Evolutionary conservation across 1,140 invertebrate genomes (phyloP).

Genomic region (Drosophila neocordata): DNA sequence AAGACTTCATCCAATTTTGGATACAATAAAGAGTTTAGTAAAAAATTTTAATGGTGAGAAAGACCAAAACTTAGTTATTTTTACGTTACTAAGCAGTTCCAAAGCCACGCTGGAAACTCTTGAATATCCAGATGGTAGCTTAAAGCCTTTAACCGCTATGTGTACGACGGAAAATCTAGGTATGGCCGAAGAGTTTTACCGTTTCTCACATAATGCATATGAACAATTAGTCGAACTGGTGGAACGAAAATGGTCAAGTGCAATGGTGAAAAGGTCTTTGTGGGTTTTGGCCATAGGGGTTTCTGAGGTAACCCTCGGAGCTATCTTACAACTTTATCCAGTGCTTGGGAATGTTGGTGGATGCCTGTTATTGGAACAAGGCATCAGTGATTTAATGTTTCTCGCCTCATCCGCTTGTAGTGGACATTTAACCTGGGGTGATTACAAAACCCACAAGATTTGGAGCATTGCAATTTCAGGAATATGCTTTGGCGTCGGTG

Average conservation of each 20-base stretch:
- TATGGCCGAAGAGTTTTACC: slow-evolving; percentile 6
- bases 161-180: neutral
- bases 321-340: neutral
- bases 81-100: neutral
- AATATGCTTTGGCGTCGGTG: neutral
- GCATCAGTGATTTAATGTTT: neutral
- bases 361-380: neutral
- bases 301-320: neutral
- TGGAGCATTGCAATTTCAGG: neutral
- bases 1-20: too few species aligned
- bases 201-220: neutral
- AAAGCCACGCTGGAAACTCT: neutral
- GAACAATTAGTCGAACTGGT: neutral
- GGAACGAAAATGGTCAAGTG: neutral
- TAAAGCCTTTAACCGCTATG: neutral
- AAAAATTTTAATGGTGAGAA: too few species aligned
- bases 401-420: neutral
- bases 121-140: neutral
- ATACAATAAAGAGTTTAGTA: too few species aligned
- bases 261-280: neutral
- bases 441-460: neutral
- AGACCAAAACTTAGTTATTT: neutral
- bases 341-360: neutral
- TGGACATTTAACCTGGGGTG: neutral
- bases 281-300: neutral